Evolutionary conservation across 2,797 vertebrate species (phyloP).

Genomic region (Adelosebastes latens): DNA sequence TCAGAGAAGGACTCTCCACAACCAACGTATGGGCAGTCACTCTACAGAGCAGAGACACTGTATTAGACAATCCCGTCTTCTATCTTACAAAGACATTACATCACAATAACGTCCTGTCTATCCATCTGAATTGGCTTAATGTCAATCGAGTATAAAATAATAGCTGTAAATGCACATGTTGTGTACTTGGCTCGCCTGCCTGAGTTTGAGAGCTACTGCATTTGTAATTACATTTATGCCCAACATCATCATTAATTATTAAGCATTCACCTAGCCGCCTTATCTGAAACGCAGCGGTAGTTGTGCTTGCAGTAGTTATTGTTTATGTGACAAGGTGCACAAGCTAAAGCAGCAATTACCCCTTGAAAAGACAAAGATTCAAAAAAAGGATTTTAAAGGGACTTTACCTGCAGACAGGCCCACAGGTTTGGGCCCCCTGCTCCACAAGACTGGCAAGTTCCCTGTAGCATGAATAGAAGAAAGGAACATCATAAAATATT

Average conservation of each 20-base stretch:
- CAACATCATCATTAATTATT: constrained; percentile 24
- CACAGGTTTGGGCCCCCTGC: constrained; percentile 95
- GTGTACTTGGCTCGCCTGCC: background rate
- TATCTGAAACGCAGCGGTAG: background rate
- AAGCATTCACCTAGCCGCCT: constrained; percentile 5
- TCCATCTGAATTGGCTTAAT: background rate
- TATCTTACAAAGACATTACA: background rate
- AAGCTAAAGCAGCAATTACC: background rate
- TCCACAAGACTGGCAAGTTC: constrained; percentile 95
- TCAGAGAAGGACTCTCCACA: constrained; percentile 96
- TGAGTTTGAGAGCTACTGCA: background rate
- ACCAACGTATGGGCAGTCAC: constrained; percentile 93
- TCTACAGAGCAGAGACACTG: constrained; percentile 74
- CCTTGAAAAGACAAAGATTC: background rate
- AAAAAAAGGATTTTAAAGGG: background rate
- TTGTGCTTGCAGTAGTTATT: background rate
- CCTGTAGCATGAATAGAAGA: constrained; percentile 76
- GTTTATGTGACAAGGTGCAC: background rate
- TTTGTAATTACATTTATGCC: constrained; percentile 7
- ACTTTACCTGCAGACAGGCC: constrained; percentile 96
- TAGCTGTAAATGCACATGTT: background rate
- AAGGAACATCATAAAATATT: background rate
- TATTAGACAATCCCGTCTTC: background rate
- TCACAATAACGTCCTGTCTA: background rate
- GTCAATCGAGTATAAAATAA: background rate